Evolutionary conservation across 35 echinoderm and acorn worm genomes (phyloP), one percentile per base, ranked within the genome.

Genomic region (Heliocidaris erythrogramma): DNA sequence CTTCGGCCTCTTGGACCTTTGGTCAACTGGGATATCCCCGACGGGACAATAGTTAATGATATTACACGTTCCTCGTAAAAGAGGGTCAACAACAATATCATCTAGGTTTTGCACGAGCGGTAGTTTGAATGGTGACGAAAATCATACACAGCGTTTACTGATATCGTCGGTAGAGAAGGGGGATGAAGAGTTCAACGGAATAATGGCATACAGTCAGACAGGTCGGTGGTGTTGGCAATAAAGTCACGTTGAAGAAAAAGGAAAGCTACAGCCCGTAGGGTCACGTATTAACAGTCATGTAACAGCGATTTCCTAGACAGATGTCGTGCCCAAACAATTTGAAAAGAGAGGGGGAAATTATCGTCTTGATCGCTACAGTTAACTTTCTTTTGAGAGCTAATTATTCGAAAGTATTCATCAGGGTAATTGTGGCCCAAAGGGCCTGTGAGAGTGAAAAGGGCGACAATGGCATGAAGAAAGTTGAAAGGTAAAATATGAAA

Each of bases 331-430:
- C 31, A 32, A 89, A 48, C 31, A 48, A 89, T 89, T 89, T 89
- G 87, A 89, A 89, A 89, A 89, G 69, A 42, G 47, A 89, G 87
- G 29, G 32, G 87, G 47, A 89, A 89, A 89, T 89, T 89, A 89
- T 89, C 87, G 47, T 31, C 87, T 89, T 32, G 87, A 89, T 89
- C 87, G 87, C 87, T 89, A 89, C 87, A 89, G 87, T 89, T 89
- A 89, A 48, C 31, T 89, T 89, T 89, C 47, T 32, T 48, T 89
- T 89, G 47, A 89, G 31, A 89, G 87, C 87, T 89, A 89, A 89
- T 89, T 89, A 89, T 89, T 89, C 30, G 12, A 18, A 89, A 89
- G 87, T 89, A 89, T 89, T 89, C 87, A 89, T 89, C 87, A 42
- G 87, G 32, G 87, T 89, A 89, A 89, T 89, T 32, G 87, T 89